Percentiles rank a stretch among this genome's conserved stretches.
These are phyloP conservation scores for Clanis bilineata DNA, from an alignment of 2,888 invertebrate species.

Conservation along the genomic window DNA sequence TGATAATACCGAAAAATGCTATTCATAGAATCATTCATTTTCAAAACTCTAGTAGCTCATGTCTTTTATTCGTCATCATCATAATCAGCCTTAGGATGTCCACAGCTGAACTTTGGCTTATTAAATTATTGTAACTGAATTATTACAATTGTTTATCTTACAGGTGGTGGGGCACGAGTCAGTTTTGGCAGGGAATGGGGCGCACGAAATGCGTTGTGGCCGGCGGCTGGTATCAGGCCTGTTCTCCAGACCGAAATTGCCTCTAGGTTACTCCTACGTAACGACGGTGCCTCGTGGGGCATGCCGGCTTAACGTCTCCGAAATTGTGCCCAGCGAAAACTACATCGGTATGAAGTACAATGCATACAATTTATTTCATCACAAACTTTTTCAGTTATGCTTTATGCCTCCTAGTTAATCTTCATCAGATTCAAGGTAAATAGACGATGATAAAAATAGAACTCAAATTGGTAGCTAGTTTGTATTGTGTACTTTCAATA, in stretches of 20 bases:
- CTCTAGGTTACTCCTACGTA: slow-evolving; percentile 92
- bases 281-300: slow-evolving; percentile 93
- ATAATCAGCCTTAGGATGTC: too few species aligned
- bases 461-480: too few species aligned
- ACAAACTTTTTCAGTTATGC: too few species aligned
- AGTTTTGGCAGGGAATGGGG: slow-evolving; percentile 85
- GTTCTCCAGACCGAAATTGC: slow-evolving; percentile 90
- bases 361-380: too few species aligned
- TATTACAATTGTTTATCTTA: slow-evolving; percentile 22
- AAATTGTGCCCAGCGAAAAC: slow-evolving; percentile 90
- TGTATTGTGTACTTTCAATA: not conserved
- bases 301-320: slow-evolving; percentile 93
- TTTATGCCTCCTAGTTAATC: too few species aligned
- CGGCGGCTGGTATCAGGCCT: slow-evolving; percentile 90
- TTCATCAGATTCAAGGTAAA: too few species aligned
- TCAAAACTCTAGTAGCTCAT: too few species aligned
- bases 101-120: too few species aligned
- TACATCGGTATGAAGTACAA: slow-evolving; percentile 86
- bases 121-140: not conserved
- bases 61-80: too few species aligned
- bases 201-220: slow-evolving; percentile 74
- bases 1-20: too few species aligned
- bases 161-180: slow-evolving; percentile 93
- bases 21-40: too few species aligned
- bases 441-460: too few species aligned